phyloP scores from a whole-genome alignment of 2,797 vertebrate species.

The Poecilia wingei region DNA sequence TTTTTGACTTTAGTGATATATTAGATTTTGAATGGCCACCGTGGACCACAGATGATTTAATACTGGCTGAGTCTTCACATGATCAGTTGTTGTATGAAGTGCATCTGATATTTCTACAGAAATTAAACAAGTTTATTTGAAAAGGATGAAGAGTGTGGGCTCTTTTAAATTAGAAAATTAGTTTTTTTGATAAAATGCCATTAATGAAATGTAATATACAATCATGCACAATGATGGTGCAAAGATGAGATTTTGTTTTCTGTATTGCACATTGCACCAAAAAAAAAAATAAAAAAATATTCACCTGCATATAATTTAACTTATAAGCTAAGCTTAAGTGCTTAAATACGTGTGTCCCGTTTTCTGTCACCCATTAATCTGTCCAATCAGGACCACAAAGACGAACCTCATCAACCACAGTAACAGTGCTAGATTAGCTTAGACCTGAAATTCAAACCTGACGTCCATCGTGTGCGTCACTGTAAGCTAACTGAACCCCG shows the following conservation, averaged over 20 bases:
- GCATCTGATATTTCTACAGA: background rate
- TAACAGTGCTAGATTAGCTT: slow-evolving; percentile 44
- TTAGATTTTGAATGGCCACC: slow-evolving; percentile 8
- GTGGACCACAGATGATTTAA: slow-evolving; percentile 44
- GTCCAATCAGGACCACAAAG: slow-evolving; percentile 3
- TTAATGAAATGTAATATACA: background rate
- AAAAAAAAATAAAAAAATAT: slow-evolving; percentile 12
- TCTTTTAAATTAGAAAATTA: background rate
- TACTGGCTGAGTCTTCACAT: slow-evolving; percentile 20
- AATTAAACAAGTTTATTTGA: background rate
- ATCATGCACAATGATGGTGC: slow-evolving; percentile 5
- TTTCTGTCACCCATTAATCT: slow-evolving; percentile 54
- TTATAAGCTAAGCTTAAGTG: slow-evolving; percentile 23
- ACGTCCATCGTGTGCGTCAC: slow-evolving; percentile 26
- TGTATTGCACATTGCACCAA: slow-evolving; percentile 17
- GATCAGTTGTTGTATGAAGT: slow-evolving; percentile 4
- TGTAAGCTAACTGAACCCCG: slow-evolving; percentile 48
- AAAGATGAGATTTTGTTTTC: slow-evolving; percentile 8
- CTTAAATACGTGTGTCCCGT: slow-evolving; percentile 38
- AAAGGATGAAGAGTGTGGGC: background rate
- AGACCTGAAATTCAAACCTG: slow-evolving; percentile 24
- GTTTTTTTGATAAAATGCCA: background rate
- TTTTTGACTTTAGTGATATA: background rate
- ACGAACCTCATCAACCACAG: background rate
- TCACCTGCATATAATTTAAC: slow-evolving; percentile 9